Percentiles rank a stretch among this genome's conserved stretches.
These are phyloP conservation scores for Sepiola atlantica DNA, from an alignment of 2,888 invertebrate species.

Conservation along the genomic window DNA sequence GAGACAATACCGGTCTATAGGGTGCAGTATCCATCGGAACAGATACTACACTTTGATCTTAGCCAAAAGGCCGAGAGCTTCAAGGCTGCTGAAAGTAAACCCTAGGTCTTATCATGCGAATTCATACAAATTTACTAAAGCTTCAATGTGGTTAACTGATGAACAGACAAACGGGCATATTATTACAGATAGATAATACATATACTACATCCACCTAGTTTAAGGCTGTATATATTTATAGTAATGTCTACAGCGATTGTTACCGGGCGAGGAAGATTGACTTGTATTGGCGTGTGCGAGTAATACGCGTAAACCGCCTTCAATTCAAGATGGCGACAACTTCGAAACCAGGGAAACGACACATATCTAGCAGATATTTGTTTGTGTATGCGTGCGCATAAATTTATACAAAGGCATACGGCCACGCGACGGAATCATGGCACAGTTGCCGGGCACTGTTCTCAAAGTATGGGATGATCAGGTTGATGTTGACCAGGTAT, in stretches of 20 bases:
- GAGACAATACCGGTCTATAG: no score
- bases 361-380: background rate
- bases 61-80: no score
- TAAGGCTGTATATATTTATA: background rate
- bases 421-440: background rate
- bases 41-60: no score
- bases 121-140: no score
- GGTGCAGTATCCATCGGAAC: no score
- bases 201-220: background rate
- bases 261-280: background rate
- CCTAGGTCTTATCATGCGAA: no score
- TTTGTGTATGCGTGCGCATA: background rate
- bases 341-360: background rate
- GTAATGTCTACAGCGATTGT: background rate
- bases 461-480: slow-evolving; percentile 42
- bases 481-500: slow-evolving; percentile 32
- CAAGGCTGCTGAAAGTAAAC: no score
- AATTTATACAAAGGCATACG: background rate
- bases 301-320: background rate
- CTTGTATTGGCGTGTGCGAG: background rate
- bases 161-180: no score
- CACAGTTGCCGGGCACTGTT: background rate
- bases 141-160: no score
- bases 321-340: background rate
- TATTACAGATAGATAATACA: no score